Conservation (phyloP, 1,140 invertebrate genomes). For the Drosophila eugracilis region DNA sequence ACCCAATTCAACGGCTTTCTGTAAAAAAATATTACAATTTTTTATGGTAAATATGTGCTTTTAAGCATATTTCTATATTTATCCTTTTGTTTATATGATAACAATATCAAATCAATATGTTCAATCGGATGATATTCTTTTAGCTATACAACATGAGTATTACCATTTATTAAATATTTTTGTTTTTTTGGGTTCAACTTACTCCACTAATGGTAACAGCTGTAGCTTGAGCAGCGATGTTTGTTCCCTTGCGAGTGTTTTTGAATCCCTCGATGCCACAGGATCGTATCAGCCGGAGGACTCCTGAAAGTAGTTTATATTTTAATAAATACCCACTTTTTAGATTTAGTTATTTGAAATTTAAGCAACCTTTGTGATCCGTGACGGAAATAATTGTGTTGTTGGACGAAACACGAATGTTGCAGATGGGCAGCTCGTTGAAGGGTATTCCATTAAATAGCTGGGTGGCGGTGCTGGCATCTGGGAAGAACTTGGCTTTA, state of each 20-base stretch:
- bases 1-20: conserved; percentile 91
- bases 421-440: conserved; percentile 92
- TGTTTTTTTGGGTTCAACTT: conserved; percentile 8
- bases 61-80: no score
- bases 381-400: conserved; percentile 94
- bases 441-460: conserved; percentile 92
- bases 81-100: no score
- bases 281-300: conserved; percentile 87
- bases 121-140: no score
- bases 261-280: conserved; percentile 97
- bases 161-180: no score
- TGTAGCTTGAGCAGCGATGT: conserved; percentile 97
- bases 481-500: conserved; percentile 90
- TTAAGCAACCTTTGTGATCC: conserved; percentile 89
- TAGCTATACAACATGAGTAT: no score
- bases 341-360: no score
- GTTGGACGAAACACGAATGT: conserved; percentile 92
- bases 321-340: no score
- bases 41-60: background rate
- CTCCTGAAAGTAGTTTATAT: conserved; percentile 80
- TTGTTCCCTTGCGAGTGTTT: conserved; percentile 97
- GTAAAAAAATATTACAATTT: conserved; percentile 20
- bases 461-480: conserved; percentile 88
- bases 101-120: no score
- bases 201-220: conserved; percentile 87